phyloP scores from a whole-genome alignment of 1,140 invertebrate genomes.

The Microplitis demolitor region DNA sequence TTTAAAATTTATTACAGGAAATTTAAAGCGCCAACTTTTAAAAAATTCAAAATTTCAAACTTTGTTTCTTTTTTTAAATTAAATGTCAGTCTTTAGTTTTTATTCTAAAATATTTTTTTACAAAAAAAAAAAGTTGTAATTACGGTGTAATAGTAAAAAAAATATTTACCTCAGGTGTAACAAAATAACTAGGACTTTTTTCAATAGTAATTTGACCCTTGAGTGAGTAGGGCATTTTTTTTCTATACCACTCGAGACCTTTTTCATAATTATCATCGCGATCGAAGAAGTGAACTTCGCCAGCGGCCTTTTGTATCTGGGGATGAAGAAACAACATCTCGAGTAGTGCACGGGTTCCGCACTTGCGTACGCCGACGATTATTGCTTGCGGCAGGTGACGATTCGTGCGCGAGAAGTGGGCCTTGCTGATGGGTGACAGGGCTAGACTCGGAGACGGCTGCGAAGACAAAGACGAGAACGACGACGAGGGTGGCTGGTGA shows the following conservation, averaged over 20 bases:
- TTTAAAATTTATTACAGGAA: neutral
- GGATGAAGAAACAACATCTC: slow-evolving; percentile 95
- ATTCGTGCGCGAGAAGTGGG: slow-evolving; percentile 55
- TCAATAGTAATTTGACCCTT: slow-evolving; percentile 93
- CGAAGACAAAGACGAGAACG: too few relatives aligned
- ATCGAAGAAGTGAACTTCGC: slow-evolving; percentile 95
- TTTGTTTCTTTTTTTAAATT: too few relatives aligned
- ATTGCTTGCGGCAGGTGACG: slow-evolving; percentile 77
- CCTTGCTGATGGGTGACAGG: slow-evolving; percentile 36
- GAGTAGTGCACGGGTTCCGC: slow-evolving; percentile 88
- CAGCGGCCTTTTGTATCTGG: slow-evolving; percentile 87
- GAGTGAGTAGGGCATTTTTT: slow-evolving; percentile 91
- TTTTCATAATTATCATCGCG: slow-evolving; percentile 87
- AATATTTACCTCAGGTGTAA: slow-evolving; percentile 85
- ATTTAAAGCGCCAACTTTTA: too few relatives aligned
- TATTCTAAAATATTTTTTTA: neutral
- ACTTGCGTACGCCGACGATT: slow-evolving; percentile 93
- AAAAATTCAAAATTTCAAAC: too few relatives aligned
- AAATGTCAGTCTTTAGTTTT: too few relatives aligned
- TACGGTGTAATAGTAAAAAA: slow-evolving; percentile 3
- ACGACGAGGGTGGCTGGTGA: slow-evolving; percentile 4
- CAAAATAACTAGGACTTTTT: slow-evolving; percentile 97
- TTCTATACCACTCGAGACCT: slow-evolving; percentile 91
- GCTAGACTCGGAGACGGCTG: slow-evolving; percentile 49
- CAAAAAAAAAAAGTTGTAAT: neutral